Conservation (phyloP, 2,888 invertebrate species). For the Dryobotodes eremita region DNA sequence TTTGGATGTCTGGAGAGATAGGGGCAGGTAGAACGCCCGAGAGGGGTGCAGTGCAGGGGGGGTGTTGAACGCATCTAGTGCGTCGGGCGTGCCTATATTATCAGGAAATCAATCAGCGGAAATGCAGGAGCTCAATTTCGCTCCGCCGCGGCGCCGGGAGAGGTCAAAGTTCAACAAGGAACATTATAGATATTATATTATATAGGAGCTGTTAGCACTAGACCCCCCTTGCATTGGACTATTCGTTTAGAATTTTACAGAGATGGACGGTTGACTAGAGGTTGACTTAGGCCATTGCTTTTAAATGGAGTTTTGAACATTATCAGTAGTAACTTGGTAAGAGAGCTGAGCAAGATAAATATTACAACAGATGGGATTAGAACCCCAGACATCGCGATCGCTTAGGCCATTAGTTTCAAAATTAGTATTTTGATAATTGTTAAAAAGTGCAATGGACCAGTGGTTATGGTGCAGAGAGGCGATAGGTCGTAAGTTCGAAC, state of each 20-base stretch:
- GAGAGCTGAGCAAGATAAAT: constrained; percentile 4
- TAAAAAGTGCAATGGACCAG: neutral
- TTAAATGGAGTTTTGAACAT: neutral
- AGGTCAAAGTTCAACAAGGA: constrained; percentile 42
- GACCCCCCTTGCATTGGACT: neutral
- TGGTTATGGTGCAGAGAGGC: neutral
- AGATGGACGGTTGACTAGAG: neutral
- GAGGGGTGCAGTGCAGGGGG: neutral
- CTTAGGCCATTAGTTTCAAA: neutral
- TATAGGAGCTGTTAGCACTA: neutral
- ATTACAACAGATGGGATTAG: neutral
- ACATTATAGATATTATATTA: constrained; percentile 6
- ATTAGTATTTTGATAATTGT: neutral
- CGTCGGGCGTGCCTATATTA: neutral
- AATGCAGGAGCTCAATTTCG: constrained; percentile 40
- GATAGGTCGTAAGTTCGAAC: constrained; percentile 22
- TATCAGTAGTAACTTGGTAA: neutral
- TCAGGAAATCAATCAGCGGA: constrained; percentile 53
- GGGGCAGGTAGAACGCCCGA: neutral
- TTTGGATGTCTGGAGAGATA: constrained; percentile 22
- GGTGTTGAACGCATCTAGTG: constrained; percentile 2
- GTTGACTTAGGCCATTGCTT: neutral
- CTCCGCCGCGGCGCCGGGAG: neutral
- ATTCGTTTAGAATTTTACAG: neutral
- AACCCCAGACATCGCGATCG: neutral